Conservation (phyloP, 2,888 invertebrate genomes). For the Acrocyrtus sp. region DNA sequence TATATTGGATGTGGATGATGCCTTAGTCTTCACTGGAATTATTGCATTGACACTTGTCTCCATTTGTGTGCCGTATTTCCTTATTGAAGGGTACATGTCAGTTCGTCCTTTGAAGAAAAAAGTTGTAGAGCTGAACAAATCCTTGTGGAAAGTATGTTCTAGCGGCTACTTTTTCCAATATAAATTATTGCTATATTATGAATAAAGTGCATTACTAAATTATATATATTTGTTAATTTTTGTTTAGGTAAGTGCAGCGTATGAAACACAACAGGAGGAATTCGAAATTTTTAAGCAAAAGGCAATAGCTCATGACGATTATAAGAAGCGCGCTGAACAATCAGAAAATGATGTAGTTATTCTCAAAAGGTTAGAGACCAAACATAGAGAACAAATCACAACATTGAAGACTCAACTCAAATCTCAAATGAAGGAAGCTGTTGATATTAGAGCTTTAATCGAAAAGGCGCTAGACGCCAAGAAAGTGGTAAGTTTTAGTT, state of each 20-base stretch:
- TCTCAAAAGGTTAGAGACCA: slow-evolving; percentile 56
- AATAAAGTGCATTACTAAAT: background rate
- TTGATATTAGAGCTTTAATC: slow-evolving; percentile 53
- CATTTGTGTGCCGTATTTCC: slow-evolving; percentile 63
- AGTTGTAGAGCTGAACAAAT: slow-evolving; percentile 61
- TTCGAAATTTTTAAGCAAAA: slow-evolving; percentile 63
- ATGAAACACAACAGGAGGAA: slow-evolving; percentile 63
- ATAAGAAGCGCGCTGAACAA: slow-evolving; percentile 57
- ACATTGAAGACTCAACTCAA: slow-evolving; percentile 55
- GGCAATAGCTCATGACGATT: slow-evolving; percentile 62
- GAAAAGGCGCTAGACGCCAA: slow-evolving; percentile 55
- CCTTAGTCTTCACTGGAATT: slow-evolving; percentile 62
- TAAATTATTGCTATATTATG: background rate
- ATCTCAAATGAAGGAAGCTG: slow-evolving; percentile 51
- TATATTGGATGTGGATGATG: slow-evolving; percentile 62
- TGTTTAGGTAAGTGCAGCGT: slow-evolving; percentile 60
- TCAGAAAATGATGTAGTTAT: slow-evolving; percentile 59
- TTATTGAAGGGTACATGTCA: slow-evolving; percentile 57
- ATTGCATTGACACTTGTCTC: slow-evolving; percentile 62
- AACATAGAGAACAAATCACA: slow-evolving; percentile 59
- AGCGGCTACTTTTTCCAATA: background rate
- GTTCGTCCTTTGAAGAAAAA: slow-evolving; percentile 61
- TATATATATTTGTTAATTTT: background rate
- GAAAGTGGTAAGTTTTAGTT: slow-evolving; percentile 47
- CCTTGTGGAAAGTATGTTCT: slow-evolving; percentile 60